These are phyloP conservation scores for Lutjanus campechanus DNA, from an alignment of 2,797 vertebrate species.

Conservation along the genomic window DNA sequence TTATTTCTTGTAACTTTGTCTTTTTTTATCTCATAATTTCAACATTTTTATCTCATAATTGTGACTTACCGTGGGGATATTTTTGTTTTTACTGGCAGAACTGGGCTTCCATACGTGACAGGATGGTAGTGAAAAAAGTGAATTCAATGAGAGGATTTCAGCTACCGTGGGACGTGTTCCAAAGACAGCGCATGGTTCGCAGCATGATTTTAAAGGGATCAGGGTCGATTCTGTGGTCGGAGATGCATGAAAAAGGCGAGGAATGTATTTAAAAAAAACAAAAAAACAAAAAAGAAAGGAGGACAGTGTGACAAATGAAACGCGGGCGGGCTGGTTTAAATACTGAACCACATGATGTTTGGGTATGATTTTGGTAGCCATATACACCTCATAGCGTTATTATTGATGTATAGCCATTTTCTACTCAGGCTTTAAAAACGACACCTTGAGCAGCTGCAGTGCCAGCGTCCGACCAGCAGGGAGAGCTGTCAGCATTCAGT, in stretches of 20 bases:
- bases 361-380: conserved; percentile 51
- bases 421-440: conserved; percentile 80
- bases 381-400: conserved; percentile 66
- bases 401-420: conserved; percentile 75
- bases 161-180: conserved; percentile 32
- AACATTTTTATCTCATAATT: no score
- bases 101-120: conserved; percentile 2
- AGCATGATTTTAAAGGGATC: conserved; percentile 58
- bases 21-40: no score
- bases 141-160: conserved; percentile 18
- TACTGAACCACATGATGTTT: conserved; percentile 23
- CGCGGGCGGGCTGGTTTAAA: conserved; percentile 14
- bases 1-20: no score
- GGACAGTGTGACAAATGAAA: neutral
- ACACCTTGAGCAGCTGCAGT: conserved; percentile 76
- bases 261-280: conserved; percentile 31
- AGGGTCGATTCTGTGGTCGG: conserved; percentile 37
- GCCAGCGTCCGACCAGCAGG: conserved; percentile 82
- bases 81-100: no score
- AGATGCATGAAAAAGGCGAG: conserved; percentile 43
- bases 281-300: neutral
- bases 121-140: conserved; percentile 9
- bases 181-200: conserved; percentile 51
- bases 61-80: no score
- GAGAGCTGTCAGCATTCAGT: conserved; percentile 66